Evolutionary conservation across 2,113 vertebrate genomes (phyloP).

Genomic region (Hippocampus abdominalis): DNA sequence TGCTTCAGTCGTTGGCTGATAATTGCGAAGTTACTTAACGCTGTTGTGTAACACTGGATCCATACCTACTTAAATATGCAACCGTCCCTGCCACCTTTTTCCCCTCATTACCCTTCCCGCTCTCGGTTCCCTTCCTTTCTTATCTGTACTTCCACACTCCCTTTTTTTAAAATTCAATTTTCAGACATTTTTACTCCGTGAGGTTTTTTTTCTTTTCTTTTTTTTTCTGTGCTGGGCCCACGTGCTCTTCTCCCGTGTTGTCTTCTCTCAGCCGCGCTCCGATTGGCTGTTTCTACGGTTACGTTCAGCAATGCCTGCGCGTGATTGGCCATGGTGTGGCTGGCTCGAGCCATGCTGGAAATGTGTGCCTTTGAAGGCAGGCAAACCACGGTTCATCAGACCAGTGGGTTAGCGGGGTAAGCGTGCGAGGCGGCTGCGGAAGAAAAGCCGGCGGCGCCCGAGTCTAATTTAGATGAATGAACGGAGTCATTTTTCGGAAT

Average conservation of each 20-base stretch:
- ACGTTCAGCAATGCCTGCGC: constrained; percentile 39
- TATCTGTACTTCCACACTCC: rapidly evolving
- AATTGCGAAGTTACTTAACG: constrained; percentile 53
- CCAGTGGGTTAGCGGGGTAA: constrained; percentile 42
- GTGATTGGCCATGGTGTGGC: constrained; percentile 38
- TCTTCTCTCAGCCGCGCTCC: constrained; percentile 5
- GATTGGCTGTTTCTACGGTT: constrained; percentile 56
- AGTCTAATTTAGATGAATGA: neutral
- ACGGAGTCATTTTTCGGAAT: neutral
- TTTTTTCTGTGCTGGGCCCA: constrained; percentile 15
- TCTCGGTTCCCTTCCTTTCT: rapidly evolving
- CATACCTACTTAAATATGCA: constrained; percentile 6
- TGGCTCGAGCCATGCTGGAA: constrained; percentile 46
- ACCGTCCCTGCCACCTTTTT: neutral
- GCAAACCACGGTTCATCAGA: constrained; percentile 53
- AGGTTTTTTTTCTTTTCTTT: neutral
- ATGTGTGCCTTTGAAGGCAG: constrained; percentile 41
- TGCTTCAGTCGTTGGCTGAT: neutral
- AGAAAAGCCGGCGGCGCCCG: neutral
- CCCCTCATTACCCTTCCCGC: neutral
- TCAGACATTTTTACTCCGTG: neutral
- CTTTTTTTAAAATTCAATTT: neutral
- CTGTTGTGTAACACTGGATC: constrained; percentile 59
- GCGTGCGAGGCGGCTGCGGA: constrained; percentile 8
- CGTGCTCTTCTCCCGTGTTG: constrained; percentile 26